phyloP scores from a whole-genome alignment of 2,113 vertebrate genomes.

The Naja naja region DNA sequence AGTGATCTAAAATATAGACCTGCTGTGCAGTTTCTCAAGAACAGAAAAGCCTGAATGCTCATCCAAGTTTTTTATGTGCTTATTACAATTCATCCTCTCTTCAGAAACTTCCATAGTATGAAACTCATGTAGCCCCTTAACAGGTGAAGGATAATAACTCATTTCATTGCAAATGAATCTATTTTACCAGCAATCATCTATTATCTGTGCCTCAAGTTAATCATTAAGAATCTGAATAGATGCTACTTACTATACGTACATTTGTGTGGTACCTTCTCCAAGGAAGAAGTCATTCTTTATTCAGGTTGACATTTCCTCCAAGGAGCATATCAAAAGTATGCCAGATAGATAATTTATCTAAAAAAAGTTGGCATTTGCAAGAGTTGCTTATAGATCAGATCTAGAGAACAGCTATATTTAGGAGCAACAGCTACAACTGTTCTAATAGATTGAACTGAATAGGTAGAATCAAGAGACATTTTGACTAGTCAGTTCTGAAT shows the following conservation, averaged over 20 bases:
- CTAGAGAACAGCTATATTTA: not conserved
- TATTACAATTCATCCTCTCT: not conserved
- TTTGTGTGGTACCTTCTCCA: not conserved
- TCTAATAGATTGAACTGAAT: no score
- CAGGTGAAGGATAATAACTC: conserved; percentile 1
- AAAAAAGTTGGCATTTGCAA: conserved; percentile 1
- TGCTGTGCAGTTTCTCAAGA: not conserved
- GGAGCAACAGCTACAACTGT: not conserved
- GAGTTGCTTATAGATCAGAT: not conserved
- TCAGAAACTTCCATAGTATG: not conserved
- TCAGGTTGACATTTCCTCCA: conserved; percentile 13
- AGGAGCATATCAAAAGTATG: not conserved
- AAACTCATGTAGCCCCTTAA: not conserved
- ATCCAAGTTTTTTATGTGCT: not conserved
- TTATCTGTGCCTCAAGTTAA: not conserved
- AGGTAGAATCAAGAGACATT: not conserved
- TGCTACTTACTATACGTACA: not conserved
- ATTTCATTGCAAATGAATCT: conserved; percentile 1
- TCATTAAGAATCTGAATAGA: not conserved
- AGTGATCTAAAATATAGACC: not conserved
- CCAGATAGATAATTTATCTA: not conserved
- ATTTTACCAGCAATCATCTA: not conserved
- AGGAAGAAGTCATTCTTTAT: conserved; percentile 7
- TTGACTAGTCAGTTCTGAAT: not conserved
- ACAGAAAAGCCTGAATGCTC: not conserved